phyloP scores from a whole-genome alignment of 1,140 invertebrate genomes.

The Heterodera schachtii region DNA sequence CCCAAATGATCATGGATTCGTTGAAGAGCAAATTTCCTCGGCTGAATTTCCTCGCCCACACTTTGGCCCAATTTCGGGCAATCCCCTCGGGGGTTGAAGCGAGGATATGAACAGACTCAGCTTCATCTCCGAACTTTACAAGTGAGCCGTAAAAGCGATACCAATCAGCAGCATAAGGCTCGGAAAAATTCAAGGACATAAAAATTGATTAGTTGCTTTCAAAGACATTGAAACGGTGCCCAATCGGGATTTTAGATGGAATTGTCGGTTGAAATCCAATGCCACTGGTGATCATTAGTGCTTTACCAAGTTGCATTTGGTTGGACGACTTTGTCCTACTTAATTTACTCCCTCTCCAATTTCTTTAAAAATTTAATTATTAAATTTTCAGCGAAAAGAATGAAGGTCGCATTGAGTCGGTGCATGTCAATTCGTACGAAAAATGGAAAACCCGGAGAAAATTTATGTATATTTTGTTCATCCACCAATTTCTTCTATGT shows the following conservation, averaged over 20 bases:
- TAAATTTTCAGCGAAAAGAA: slow-evolving; percentile 77
- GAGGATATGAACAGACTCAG: slow-evolving; percentile 81
- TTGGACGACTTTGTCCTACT: no score
- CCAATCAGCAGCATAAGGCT: no score
- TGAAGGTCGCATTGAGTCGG: slow-evolving; percentile 84
- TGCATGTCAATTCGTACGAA: slow-evolving; percentile 84
- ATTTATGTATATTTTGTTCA: slow-evolving; percentile 76
- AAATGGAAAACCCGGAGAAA: slow-evolving; percentile 94
- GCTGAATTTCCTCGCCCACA: slow-evolving; percentile 68
- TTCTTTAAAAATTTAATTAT: slow-evolving; percentile 17
- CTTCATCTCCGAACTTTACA: slow-evolving; percentile 90
- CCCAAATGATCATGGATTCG: slow-evolving; percentile 76
- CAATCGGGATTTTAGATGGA: no score
- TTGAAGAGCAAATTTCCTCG: slow-evolving; percentile 54
- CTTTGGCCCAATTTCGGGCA: slow-evolving; percentile 78
- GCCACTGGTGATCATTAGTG: no score
- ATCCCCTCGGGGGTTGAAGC: slow-evolving; percentile 72
- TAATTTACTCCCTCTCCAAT: no score
- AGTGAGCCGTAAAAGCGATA: slow-evolving; percentile 75
- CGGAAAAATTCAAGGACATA: no score
- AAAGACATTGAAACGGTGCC: no score
- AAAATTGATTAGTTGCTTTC: no score
- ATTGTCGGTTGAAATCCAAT: no score
- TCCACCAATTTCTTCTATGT: neutral
- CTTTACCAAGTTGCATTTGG: no score